Evolutionary conservation across 35 echinoderm and acorn worm genomes (phyloP).

Genomic region (Nesometra sesokonis): DNA sequence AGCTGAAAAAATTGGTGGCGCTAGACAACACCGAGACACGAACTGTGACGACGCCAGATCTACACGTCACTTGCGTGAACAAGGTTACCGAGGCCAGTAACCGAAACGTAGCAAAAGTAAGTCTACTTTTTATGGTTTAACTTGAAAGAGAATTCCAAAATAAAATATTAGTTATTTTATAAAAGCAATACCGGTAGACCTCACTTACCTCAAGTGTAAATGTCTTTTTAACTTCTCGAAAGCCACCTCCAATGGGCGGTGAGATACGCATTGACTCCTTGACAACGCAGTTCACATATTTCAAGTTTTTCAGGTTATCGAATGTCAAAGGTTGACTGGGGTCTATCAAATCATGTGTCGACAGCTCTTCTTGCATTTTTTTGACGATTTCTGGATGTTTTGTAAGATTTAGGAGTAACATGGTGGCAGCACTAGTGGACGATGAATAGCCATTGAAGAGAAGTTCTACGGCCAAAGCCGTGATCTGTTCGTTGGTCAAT

Average conservation of each 20-base stretch:
- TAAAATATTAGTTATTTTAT: too few relatives aligned
- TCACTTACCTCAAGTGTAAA: constrained; percentile 91
- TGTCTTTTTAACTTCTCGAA: constrained; percentile 75
- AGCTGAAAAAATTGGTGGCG: too few relatives aligned
- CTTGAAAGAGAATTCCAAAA: too few relatives aligned
- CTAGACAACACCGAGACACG: too few relatives aligned
- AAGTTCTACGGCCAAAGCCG: neutral
- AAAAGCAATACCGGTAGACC: too few relatives aligned
- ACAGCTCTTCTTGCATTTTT: constrained; percentile 47
- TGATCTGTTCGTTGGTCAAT: neutral
- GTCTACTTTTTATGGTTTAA: too few relatives aligned
- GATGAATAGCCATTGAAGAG: constrained; percentile 33
- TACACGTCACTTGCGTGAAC: too few relatives aligned
- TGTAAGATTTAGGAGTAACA: constrained; percentile 34
- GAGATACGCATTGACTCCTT: constrained; percentile 69
- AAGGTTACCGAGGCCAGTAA: too few relatives aligned
- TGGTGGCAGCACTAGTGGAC: constrained; percentile 30
- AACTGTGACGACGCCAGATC: too few relatives aligned
- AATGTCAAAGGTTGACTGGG: constrained; percentile 21
- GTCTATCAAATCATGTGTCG: constrained; percentile 17
- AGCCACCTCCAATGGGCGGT: constrained; percentile 73
- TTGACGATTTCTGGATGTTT: constrained; percentile 43
- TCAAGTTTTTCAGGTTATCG: constrained; percentile 33
- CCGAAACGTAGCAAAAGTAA: too few relatives aligned
- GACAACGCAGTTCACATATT: constrained; percentile 60